Evolutionary conservation across 2,113 vertebrate species (phyloP).

Genomic region (Erythrolamprus reginae): DNA sequence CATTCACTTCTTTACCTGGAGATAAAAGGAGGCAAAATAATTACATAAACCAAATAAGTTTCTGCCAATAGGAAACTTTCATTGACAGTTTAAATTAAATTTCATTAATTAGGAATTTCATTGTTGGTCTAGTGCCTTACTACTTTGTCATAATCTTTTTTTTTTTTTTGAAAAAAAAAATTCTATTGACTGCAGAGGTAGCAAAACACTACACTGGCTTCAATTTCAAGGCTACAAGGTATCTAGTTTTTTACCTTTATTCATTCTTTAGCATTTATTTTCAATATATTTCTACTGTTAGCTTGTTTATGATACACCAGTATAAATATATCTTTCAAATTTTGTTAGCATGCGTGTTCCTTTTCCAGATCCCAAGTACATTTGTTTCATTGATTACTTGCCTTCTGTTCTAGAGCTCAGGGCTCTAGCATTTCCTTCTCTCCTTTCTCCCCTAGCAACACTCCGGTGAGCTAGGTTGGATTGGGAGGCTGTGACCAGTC

Average conservation of each 20-base stretch:
- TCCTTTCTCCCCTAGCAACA: not conserved
- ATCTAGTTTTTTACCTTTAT: not conserved
- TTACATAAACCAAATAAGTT: not conserved
- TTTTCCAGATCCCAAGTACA: not conserved
- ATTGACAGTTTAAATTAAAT: not conserved
- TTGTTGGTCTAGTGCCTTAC: not conserved
- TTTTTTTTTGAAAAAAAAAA: no score
- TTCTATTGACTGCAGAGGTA: not conserved
- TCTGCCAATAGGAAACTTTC: not conserved
- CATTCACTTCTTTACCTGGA: slow-evolving; percentile 1
- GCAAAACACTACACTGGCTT: not conserved
- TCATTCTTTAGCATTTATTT: not conserved
- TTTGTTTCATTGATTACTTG: not conserved
- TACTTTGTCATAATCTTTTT: not conserved
- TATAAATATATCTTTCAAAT: not conserved
- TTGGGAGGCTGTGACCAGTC: not conserved
- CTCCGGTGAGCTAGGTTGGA: not conserved
- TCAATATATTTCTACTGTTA: not conserved
- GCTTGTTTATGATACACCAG: not conserved
- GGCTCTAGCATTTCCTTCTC: not conserved
- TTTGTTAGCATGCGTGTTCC: not conserved
- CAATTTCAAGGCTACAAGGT: not conserved
- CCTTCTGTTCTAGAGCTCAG: not conserved
- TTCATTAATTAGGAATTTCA: not conserved
- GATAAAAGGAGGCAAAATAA: not conserved